Evolutionary conservation across 2,888 invertebrate genomes (phyloP).

Genomic region (Kuschelorhynchus macadamiae): DNA sequence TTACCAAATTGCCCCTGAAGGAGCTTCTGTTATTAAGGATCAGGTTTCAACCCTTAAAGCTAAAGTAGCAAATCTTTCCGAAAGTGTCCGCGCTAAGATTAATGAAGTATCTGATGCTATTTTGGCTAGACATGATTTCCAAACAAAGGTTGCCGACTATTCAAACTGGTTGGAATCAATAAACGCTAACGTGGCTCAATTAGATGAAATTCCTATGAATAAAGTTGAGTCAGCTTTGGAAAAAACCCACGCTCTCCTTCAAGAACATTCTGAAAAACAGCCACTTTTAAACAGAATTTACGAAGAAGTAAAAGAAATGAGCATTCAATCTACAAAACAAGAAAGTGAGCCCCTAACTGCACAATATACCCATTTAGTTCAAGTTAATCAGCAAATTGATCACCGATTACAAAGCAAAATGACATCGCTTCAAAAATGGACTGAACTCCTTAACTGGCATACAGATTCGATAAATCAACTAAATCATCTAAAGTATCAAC

Average conservation of each 20-base stretch:
- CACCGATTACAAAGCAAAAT: conserved; percentile 82
- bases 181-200: conserved; percentile 79
- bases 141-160: conserved; percentile 83
- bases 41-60: conserved; percentile 82
- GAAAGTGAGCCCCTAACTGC: conserved; percentile 82
- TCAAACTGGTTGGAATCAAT: conserved; percentile 85
- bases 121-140: conserved; percentile 86
- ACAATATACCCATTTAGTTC: conserved; percentile 81
- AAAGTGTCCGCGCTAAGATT: conserved; percentile 81
- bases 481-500: conserved; percentile 84
- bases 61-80: conserved; percentile 82
- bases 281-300: conserved; percentile 84
- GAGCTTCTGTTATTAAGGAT: conserved; percentile 79
- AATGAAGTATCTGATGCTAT: conserved; percentile 87
- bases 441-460: conserved; percentile 85
- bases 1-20: conserved; percentile 84
- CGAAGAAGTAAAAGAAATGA: conserved; percentile 80
- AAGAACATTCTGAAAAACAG: conserved; percentile 89
- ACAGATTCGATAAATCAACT: conserved; percentile 85
- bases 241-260: conserved; percentile 83
- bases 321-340: conserved; percentile 78
- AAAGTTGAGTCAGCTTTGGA: conserved; percentile 85
- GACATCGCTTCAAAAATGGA: conserved; percentile 84
- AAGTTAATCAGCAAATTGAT: conserved; percentile 84
- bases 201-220: conserved; percentile 86